Conservation (phyloP, 2,797 vertebrate genomes). For the Falco biarmicus region DNA sequence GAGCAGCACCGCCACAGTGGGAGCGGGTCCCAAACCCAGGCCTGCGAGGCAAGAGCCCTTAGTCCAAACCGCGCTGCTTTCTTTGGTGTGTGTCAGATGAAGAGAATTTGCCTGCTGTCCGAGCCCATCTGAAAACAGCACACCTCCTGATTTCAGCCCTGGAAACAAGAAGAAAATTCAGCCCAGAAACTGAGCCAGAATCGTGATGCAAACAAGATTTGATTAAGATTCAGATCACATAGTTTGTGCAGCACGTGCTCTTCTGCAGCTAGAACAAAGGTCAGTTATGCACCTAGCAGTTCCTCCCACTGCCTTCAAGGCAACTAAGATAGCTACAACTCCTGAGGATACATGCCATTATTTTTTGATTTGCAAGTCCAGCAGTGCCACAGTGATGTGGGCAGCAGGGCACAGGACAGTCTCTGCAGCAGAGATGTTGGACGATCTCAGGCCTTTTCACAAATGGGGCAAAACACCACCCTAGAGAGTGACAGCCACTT, state of each 20-base stretch:
- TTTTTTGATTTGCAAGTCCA: not conserved
- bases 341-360: not conserved
- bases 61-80: not conserved
- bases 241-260: not conserved
- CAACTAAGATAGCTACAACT: not conserved
- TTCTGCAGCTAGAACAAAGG: not conserved
- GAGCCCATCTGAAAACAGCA: not conserved
- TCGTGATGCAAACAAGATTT: not conserved
- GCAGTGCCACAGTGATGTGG: rapidly evolving
- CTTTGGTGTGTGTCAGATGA: not conserved
- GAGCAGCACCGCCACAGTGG: rapidly evolving
- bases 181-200: not conserved
- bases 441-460: not conserved
- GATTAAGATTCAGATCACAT: not conserved
- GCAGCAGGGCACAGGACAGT: not conserved
- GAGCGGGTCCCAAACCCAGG: not conserved
- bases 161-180: not conserved
- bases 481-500: not conserved
- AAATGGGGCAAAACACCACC: not conserved
- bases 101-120: not conserved
- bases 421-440: not conserved
- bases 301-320: not conserved
- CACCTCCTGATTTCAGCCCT: not conserved
- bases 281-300: not conserved
- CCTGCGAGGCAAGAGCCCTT: not conserved